These are phyloP conservation scores for Stichopus chloronotus DNA, from an alignment of 35 echinoderm and acorn worm genomes.

Conservation along the genomic window DNA sequence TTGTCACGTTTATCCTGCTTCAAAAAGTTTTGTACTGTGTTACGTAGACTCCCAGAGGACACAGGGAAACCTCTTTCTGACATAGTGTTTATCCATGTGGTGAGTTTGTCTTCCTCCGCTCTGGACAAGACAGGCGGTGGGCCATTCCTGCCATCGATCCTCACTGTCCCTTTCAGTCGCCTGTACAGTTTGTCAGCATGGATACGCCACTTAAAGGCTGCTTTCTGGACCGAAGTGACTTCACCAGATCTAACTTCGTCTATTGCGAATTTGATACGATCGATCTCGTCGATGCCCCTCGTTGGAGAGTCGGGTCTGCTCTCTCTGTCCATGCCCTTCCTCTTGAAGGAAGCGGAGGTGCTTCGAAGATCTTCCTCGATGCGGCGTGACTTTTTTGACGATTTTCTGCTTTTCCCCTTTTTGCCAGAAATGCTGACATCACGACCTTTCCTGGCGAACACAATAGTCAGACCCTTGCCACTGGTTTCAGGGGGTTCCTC, in stretches of 20 bases:
- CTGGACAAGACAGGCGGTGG: constrained; percentile 70
- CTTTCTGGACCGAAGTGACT: constrained; percentile 40
- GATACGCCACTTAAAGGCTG: constrained; percentile 68
- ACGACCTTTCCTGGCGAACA: constrained; percentile 43
- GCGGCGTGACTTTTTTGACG: neutral
- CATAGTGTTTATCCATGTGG: constrained; percentile 68
- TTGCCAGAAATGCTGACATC: constrained; percentile 37
- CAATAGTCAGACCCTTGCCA: constrained; percentile 44
- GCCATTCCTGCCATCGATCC: constrained; percentile 47
- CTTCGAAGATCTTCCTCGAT: constrained; percentile 19
- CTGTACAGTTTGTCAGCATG: constrained; percentile 61
- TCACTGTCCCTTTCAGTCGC: constrained; percentile 54
- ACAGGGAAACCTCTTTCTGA: constrained; percentile 65
- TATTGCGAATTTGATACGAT: constrained; percentile 64
- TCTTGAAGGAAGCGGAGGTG: constrained; percentile 39
- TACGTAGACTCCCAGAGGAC: constrained; percentile 25
- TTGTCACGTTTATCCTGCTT: constrained; percentile 66
- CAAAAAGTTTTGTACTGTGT: constrained; percentile 70
- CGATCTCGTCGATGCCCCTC: constrained; percentile 60
- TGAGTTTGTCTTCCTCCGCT: constrained; percentile 66
- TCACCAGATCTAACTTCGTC: constrained; percentile 46
- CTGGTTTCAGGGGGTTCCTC: neutral
- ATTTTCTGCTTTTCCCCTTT: constrained; percentile 40
- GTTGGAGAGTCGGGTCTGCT: constrained; percentile 43
- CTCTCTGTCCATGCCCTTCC: constrained; percentile 52